phyloP scores from a whole-genome alignment of 1,140 invertebrate species.

The Monochamus saltuarius region DNA sequence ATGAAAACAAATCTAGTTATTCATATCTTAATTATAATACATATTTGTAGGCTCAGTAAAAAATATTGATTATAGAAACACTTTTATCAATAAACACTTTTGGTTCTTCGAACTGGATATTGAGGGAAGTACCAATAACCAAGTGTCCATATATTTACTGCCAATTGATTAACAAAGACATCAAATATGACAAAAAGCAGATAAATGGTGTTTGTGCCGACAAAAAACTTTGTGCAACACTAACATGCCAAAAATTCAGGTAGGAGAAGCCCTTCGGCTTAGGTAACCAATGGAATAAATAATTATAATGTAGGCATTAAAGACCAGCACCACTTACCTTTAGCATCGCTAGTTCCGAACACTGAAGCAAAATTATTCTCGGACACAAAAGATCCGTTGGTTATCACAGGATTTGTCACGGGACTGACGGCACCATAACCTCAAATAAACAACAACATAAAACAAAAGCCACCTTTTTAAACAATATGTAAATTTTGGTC shows the following conservation, averaged over 20 bases:
- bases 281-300: too few species aligned
- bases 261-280: slow-evolving; percentile 10
- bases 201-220: slow-evolving; percentile 14
- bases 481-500: not conserved
- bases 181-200: not conserved
- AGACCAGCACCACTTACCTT: slow-evolving; percentile 61
- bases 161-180: too few species aligned
- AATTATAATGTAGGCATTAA: not conserved
- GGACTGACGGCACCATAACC: slow-evolving; percentile 11
- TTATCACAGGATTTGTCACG: slow-evolving; percentile 38
- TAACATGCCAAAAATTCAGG: slow-evolving; percentile 28
- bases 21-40: too few species aligned
- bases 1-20: too few species aligned
- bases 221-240: slow-evolving; percentile 27
- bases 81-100: too few species aligned
- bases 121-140: too few species aligned
- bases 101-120: too few species aligned
- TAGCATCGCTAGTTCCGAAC: slow-evolving; percentile 72
- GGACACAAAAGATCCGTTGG: slow-evolving; percentile 76
- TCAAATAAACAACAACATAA: not conserved
- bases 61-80: too few species aligned
- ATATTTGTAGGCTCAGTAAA: too few species aligned
- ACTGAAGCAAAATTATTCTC: slow-evolving; percentile 84
- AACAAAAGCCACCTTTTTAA: not conserved
- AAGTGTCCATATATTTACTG: too few species aligned